Conservation (phyloP, 2,113 vertebrate species). For the Urocynchramus pylzowi region DNA sequence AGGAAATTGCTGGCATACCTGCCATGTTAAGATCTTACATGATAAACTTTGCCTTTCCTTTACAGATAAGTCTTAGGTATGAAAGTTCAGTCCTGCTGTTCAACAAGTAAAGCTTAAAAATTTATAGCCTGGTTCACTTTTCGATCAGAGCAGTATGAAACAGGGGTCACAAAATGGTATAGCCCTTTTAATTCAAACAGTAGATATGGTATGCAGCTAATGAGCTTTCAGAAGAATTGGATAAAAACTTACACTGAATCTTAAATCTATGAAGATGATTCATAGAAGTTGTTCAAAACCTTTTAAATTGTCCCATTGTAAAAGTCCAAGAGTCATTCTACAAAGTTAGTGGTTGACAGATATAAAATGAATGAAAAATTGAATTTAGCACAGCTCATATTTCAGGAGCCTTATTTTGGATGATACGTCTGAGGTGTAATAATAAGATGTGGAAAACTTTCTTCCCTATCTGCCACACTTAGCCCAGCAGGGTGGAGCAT, state of each 20-base stretch:
- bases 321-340: not conserved
- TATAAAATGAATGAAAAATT: not conserved
- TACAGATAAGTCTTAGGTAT: not conserved
- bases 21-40: not conserved
- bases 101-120: constrained; percentile 6
- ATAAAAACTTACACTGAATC: not conserved
- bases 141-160: constrained; percentile 3
- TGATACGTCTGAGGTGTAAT: not conserved
- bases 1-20: not conserved
- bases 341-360: not conserved
- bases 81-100: not conserved
- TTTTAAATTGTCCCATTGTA: not conserved
- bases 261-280: not conserved
- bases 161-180: not conserved
- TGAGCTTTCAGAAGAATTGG: not conserved
- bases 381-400: not conserved
- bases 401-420: not conserved
- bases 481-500: not conserved
- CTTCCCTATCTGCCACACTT: not conserved
- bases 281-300: not conserved
- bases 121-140: constrained; percentile 1
- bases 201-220: not conserved
- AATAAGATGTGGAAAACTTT: not conserved
- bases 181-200: not conserved
- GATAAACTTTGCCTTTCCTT: not conserved